Percentiles rank a stretch among this genome's conserved stretches.
These are phyloP conservation scores for Callorhinus ursinus DNA, from an alignment of 2,113 vertebrate species.

Conservation along the genomic window DNA sequence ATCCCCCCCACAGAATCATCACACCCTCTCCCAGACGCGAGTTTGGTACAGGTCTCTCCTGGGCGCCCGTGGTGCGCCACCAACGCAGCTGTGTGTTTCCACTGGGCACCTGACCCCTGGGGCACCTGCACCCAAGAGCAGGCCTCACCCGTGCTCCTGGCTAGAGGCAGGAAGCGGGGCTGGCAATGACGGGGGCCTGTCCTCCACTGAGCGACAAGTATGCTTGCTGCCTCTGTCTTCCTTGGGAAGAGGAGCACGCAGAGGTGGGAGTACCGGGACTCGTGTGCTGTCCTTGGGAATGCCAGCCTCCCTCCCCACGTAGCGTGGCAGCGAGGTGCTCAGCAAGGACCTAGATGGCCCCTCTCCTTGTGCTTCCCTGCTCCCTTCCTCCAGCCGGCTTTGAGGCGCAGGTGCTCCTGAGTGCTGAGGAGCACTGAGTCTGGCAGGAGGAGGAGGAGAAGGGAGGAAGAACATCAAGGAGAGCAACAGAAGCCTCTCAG, in stretches of 20 bases:
- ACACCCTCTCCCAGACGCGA: fast-evolving
- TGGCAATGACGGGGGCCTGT: background rate
- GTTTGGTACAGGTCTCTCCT: background rate
- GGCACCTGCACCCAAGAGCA: background rate
- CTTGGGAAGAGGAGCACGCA: fast-evolving
- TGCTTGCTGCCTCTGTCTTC: background rate
- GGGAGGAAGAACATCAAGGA: background rate
- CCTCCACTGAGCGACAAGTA: background rate
- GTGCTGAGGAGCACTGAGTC: background rate
- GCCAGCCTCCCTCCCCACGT: fast-evolving
- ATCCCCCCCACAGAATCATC: background rate
- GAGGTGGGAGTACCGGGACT: background rate
- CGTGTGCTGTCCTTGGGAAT: fast-evolving
- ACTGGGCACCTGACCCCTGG: background rate
- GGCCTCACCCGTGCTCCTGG: background rate
- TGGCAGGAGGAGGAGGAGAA: background rate
- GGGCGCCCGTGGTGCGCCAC: fast-evolving
- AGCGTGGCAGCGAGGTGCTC: background rate
- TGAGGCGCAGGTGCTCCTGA: fast-evolving
- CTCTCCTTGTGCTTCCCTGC: fast-evolving
- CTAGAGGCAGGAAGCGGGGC: background rate
- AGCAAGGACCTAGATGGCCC: background rate
- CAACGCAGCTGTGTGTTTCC: background rate
- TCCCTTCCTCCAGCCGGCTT: background rate
- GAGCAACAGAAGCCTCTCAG: background rate